A percentile compares a stretch with the other conserved stretches of the same genome.
Evolutionary conservation across 2,113 vertebrate genomes (phyloP).

Genomic region (Canis aureus): DNA sequence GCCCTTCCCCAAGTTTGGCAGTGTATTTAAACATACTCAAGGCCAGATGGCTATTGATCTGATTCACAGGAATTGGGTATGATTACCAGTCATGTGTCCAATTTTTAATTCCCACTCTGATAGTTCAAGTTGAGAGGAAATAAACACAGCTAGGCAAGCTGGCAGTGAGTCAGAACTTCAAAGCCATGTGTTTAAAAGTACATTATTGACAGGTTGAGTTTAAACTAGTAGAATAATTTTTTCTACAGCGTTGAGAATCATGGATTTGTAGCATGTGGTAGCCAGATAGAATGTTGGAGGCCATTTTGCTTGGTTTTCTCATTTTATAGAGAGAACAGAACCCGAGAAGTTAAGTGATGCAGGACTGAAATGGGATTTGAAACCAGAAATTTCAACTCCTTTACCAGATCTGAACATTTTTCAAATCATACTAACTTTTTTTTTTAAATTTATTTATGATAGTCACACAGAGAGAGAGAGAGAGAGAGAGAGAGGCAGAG

Average conservation of each 20-base stretch:
- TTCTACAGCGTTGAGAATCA: not conserved
- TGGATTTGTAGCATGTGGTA: not conserved
- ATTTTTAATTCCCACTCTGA: not conserved
- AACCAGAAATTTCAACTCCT: conserved; percentile 36
- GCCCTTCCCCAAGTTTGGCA: not conserved
- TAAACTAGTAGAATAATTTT: not conserved
- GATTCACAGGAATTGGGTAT: not conserved
- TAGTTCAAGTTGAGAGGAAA: not conserved
- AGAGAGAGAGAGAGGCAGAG: no score
- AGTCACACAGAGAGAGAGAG: no score
- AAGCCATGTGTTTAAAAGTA: not conserved
- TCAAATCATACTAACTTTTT: not conserved
- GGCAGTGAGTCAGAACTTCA: not conserved
- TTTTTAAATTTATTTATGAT: not conserved
- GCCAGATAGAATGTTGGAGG: not conserved
- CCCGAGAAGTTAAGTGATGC: not conserved
- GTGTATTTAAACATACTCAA: not conserved
- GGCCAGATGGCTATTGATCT: conserved; percentile 2
- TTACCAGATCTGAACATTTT: conserved; percentile 13
- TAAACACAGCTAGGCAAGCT: not conserved
- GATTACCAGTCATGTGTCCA: not conserved
- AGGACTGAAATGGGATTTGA: not conserved
- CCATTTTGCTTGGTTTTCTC: not conserved
- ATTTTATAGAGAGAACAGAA: not conserved
- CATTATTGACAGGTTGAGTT: not conserved